A percentile compares a stretch with the other conserved stretches of the same genome.
phyloP scores from a whole-genome alignment of 2,888 invertebrate genomes.

The Theristus sp. region DNA sequence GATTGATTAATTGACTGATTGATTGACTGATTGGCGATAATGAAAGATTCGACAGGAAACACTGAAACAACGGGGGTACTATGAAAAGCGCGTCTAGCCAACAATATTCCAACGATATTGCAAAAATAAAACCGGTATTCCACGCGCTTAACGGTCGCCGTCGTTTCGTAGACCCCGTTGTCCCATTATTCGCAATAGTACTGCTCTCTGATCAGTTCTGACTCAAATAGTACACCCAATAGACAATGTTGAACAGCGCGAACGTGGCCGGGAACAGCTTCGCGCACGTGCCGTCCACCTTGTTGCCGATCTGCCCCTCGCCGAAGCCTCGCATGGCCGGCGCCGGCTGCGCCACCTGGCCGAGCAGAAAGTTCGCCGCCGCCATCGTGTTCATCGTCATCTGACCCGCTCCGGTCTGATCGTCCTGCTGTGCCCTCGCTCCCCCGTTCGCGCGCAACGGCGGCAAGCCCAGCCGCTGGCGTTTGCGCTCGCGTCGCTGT shows the following conservation, averaged over 20 bases:
- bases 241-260: not conserved
- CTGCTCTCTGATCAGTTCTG: not conserved
- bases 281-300: not conserved
- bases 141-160: too few species aligned
- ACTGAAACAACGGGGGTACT: too few species aligned
- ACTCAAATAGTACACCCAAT: not conserved
- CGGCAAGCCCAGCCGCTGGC: not conserved
- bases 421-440: too few species aligned
- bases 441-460: not conserved
- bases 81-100: too few species aligned
- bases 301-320: slow-evolving; percentile 4
- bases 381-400: not conserved
- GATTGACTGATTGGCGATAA: too few species aligned
- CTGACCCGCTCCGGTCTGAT: not conserved
- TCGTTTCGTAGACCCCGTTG: too few species aligned
- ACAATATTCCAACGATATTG: too few species aligned
- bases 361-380: not conserved
- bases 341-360: slow-evolving; percentile 1
- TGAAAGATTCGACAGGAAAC: too few species aligned
- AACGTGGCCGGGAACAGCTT: slow-evolving; percentile 2
- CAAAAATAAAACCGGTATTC: too few species aligned
- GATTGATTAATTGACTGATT: too few species aligned
- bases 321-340: slow-evolving; percentile 2
- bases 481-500: not conserved
- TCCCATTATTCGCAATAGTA: too few species aligned